These are phyloP conservation scores for Paedocypris micromegethes DNA, from an alignment of 2,797 vertebrate species.

Conservation along the genomic window DNA sequence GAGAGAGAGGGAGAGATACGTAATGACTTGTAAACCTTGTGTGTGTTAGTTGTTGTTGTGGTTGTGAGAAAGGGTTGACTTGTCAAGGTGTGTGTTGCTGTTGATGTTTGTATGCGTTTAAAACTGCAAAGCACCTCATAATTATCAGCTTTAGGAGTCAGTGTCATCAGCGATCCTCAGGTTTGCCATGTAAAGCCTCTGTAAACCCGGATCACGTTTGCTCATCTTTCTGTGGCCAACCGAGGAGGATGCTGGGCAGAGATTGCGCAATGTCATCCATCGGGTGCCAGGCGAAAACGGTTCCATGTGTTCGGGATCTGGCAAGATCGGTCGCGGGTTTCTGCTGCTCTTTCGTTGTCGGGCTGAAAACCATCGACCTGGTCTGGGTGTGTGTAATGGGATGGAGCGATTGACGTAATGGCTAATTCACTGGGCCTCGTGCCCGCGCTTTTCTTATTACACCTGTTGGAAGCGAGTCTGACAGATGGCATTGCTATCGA, in stretches of 20 bases:
- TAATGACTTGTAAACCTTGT: too few relatives aligned
- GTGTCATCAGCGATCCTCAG: too few relatives aligned
- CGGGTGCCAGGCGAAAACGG: conserved; percentile 69
- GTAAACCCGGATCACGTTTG: conserved; percentile 41
- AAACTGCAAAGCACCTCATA: too few relatives aligned
- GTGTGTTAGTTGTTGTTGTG: too few relatives aligned
- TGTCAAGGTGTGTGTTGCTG: too few relatives aligned
- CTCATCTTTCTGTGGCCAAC: conserved; percentile 49
- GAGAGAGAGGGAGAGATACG: too few relatives aligned
- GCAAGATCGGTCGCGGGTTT: conserved; percentile 50
- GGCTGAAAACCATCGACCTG: conserved; percentile 8
- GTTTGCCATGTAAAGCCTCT: too few relatives aligned
- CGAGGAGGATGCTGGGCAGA: conserved; percentile 61
- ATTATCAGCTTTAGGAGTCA: too few relatives aligned
- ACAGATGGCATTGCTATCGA: conserved; percentile 35
- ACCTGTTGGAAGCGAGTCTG: conserved; percentile 42
- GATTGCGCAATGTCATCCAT: conserved; percentile 48
- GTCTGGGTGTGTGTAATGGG: conserved; percentile 1
- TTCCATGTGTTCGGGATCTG: conserved; percentile 66
- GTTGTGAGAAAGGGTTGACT: too few relatives aligned
- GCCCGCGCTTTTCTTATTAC: conserved; percentile 38
- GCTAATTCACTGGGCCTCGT: conserved; percentile 26
- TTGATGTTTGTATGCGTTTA: too few relatives aligned
- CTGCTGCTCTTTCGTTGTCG: conserved; percentile 28
- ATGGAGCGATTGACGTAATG: conserved; percentile 22